Conservation (phyloP, 2,888 invertebrate species). For the Eudasyphora cyanicolor region DNA sequence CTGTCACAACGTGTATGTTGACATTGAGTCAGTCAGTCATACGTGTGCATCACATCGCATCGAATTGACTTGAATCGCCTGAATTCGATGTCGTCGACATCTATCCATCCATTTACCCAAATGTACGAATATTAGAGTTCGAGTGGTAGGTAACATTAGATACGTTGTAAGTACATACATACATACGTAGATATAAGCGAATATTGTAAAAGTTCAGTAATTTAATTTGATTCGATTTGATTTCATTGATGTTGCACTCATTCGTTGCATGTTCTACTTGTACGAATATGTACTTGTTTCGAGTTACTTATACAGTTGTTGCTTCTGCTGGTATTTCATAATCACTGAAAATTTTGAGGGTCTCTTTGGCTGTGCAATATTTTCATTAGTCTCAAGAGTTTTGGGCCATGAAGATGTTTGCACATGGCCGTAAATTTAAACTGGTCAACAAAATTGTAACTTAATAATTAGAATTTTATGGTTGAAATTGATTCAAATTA, state of each 20-base stretch:
- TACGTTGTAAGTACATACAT: no score
- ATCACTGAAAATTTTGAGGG: constrained; percentile 12
- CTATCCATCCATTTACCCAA: not conserved
- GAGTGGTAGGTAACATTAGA: constrained; percentile 8
- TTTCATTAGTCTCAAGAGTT: constrained; percentile 10
- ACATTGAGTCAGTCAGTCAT: constrained; percentile 31
- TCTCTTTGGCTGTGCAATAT: constrained; percentile 9
- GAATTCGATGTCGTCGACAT: not conserved
- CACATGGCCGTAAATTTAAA: not conserved
- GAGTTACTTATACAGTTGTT: not conserved
- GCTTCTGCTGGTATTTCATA: constrained; percentile 16
- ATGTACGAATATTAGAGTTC: not conserved
- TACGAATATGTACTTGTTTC: constrained; percentile 3
- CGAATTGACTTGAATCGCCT: not conserved
- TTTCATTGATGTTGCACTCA: constrained; percentile 15
- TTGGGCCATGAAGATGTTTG: not conserved
- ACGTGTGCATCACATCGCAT: not conserved
- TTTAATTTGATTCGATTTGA: constrained; percentile 25
- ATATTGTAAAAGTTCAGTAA: constrained; percentile 15
- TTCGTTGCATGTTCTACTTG: constrained; percentile 20
- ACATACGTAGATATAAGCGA: not conserved
- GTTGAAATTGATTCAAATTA: no score
- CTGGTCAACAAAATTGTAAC: no score
- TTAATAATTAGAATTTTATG: no score
- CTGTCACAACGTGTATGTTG: constrained; percentile 28